A percentile compares a stretch with the other conserved stretches of the same genome.
phyloP scores from a whole-genome alignment of 2,797 vertebrate genomes.

The Periparus ater region DNA sequence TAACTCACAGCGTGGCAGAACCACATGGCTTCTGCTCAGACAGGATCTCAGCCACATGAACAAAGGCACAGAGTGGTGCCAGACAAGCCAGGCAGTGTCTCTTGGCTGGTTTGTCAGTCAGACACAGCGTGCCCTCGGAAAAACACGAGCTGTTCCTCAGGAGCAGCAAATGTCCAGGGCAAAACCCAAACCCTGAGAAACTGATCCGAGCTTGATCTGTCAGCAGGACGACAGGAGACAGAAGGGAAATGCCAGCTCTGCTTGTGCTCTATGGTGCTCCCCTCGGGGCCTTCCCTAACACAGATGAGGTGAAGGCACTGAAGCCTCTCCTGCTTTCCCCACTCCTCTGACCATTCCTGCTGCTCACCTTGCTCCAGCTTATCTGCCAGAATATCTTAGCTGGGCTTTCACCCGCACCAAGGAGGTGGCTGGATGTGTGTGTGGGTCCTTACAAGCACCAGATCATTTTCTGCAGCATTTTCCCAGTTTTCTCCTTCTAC shows the following conservation, averaged over 20 bases:
- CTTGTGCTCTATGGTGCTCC: accelerated
- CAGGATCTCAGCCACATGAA: neutral
- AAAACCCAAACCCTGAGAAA: neutral
- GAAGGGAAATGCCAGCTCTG: neutral
- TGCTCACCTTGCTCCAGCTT: neutral
- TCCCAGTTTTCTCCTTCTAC: neutral
- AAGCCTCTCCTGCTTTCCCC: neutral
- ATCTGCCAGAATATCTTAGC: neutral
- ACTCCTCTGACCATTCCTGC: neutral
- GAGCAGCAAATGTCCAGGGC: neutral
- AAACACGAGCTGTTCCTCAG: neutral
- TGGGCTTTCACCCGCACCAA: neutral
- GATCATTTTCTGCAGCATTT: neutral
- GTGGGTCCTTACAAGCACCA: neutral
- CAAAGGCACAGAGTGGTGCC: neutral
- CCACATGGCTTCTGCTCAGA: neutral
- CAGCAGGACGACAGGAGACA: neutral
- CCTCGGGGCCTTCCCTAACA: neutral
- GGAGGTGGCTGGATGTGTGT: neutral
- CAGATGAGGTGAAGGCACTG: neutral
- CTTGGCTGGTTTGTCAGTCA: neutral
- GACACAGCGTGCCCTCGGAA: neutral
- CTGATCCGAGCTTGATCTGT: neutral
- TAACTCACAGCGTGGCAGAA: neutral
- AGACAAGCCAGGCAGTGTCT: neutral